Evolutionary conservation across 2,113 vertebrate genomes (phyloP).

Genomic region (Microcebus jonahi): DNA sequence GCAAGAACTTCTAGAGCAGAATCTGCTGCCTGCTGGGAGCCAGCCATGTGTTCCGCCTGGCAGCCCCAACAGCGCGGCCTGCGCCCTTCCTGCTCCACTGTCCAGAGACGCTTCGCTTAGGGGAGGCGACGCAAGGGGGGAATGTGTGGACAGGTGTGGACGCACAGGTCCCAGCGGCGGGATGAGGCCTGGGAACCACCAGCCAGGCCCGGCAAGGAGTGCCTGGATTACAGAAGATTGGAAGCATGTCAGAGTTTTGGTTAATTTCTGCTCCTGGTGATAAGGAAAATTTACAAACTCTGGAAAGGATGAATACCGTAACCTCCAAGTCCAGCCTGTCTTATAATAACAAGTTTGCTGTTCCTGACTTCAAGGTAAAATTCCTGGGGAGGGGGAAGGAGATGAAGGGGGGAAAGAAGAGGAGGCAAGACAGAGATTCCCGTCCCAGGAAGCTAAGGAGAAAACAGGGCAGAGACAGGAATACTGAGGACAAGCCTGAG

Average conservation of each 20-base stretch:
- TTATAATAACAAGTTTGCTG: conserved; percentile 91
- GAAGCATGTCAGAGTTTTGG: conserved; percentile 94
- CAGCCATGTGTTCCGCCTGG: not conserved
- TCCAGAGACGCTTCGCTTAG: not conserved
- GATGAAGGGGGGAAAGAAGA: not conserved
- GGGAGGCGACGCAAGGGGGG: not conserved
- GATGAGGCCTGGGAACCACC: not conserved
- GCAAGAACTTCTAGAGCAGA: not conserved
- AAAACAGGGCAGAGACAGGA: not conserved
- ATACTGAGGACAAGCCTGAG: not conserved
- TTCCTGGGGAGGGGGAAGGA: not conserved
- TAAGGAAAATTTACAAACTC: conserved; percentile 90
- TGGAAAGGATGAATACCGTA: conserved; percentile 92
- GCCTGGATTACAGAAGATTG: conserved; percentile 40
- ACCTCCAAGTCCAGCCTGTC: conserved; percentile 91
- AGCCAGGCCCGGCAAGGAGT: not conserved
- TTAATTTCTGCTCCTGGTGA: conserved; percentile 95
- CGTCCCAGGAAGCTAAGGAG: not conserved
- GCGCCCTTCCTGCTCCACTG: not conserved
- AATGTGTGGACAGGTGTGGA: not conserved
- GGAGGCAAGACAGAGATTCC: no score
- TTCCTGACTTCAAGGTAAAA: conserved; percentile 96
- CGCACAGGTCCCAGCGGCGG: not conserved
- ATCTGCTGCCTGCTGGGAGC: conserved; percentile 65
- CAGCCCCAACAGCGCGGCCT: not conserved